phyloP scores from a whole-genome alignment of 2,113 vertebrate genomes.

The Hyaena hyaena region DNA sequence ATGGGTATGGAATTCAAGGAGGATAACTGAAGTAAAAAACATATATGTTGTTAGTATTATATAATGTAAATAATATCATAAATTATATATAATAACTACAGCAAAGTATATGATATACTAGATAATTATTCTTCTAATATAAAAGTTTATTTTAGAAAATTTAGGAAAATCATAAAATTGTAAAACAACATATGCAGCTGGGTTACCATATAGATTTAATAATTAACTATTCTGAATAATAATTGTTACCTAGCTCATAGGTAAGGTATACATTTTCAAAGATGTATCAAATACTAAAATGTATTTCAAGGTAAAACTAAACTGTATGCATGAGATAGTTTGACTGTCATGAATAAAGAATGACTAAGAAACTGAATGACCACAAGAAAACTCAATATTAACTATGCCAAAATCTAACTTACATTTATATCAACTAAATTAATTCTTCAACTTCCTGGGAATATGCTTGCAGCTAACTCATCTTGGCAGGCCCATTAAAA shows the following conservation, averaged over 20 bases:
- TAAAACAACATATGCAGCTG: not conserved
- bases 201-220: not conserved
- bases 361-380: not conserved
- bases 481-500: not conserved
- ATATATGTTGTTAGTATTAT: not conserved
- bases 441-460: not conserved
- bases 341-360: not conserved
- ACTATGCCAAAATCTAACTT: not conserved
- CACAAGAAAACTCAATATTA: not conserved
- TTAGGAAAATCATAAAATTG: not conserved
- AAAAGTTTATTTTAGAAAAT: conserved; percentile 27
- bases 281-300: conserved; percentile 9
- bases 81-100: not conserved
- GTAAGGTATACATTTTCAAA: not conserved
- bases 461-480: not conserved
- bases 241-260: not conserved
- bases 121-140: not conserved
- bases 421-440: not conserved
- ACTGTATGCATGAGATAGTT: not conserved
- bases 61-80: not conserved
- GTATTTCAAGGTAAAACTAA: conserved; percentile 31
- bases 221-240: not conserved
- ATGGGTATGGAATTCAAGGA: not conserved
- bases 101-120: not conserved
- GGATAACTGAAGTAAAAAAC: not conserved